These are phyloP conservation scores for Aspidiotus rigidus DNA, from an alignment of 2,888 invertebrate genomes.

Conservation along the genomic window DNA sequence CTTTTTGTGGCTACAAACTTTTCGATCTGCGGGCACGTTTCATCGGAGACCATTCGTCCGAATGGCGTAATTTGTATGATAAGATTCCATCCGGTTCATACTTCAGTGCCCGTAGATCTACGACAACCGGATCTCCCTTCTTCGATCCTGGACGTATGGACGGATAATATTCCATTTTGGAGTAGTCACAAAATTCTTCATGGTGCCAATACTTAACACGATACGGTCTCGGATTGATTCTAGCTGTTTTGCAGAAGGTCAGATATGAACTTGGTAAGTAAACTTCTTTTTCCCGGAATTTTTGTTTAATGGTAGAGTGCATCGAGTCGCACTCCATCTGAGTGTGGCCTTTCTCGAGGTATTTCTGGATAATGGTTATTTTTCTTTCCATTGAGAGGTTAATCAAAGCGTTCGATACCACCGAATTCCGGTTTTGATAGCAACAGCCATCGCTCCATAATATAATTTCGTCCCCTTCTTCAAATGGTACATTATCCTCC, in stretches of 20 bases:
- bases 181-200: not conserved
- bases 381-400: constrained; percentile 36
- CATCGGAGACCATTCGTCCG: not conserved
- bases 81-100: not conserved
- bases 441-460: constrained; percentile 37
- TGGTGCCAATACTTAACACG: not conserved
- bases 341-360: constrained; percentile 40
- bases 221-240: no score
- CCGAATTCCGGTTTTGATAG: constrained; percentile 39
- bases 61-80: not conserved
- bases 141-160: not conserved
- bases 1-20: not conserved
- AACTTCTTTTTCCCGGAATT: not conserved
- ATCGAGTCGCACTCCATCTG: constrained; percentile 39
- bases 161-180: not conserved
- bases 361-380: constrained; percentile 39
- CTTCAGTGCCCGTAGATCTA: not conserved
- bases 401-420: constrained; percentile 39
- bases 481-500: not conserved
- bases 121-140: no score
- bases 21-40: not conserved
- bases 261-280: not conserved
- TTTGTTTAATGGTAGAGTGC: not conserved
- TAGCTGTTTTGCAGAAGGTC: no score
- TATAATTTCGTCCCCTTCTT: not conserved